phyloP scores from a whole-genome alignment of 2,888 invertebrate species.

The Orchestes rusci region DNA sequence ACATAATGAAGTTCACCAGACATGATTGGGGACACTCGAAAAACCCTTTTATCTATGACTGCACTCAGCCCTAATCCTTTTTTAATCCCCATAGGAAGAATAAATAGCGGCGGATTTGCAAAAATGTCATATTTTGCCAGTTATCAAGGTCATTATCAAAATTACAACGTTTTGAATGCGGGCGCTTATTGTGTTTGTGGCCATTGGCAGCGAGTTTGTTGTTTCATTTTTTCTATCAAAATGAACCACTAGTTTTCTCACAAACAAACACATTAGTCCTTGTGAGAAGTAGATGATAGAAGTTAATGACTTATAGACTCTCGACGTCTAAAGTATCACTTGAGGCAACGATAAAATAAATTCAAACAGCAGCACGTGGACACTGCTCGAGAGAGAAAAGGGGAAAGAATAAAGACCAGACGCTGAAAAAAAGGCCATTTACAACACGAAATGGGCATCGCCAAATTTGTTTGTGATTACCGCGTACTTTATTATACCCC shows the following conservation, averaged over 20 bases:
- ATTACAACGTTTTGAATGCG: slow-evolving; percentile 35
- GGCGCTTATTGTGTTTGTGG: slow-evolving; percentile 34
- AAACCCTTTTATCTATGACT: slow-evolving; percentile 34
- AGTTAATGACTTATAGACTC: too few species aligned
- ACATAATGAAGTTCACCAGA: too few species aligned
- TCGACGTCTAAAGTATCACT: too few species aligned
- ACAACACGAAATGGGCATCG: slow-evolving; percentile 13
- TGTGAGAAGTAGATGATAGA: too few species aligned
- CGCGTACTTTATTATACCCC: slow-evolving; percentile 12
- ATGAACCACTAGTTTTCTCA: too few species aligned
- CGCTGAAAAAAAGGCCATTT: slow-evolving; percentile 17
- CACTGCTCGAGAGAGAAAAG: slow-evolving; percentile 4
- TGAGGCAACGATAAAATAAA: too few species aligned
- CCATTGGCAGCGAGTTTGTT: too few species aligned
- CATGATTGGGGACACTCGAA: too few species aligned
- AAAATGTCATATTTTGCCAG: slow-evolving; percentile 44
- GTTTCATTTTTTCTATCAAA: too few species aligned
- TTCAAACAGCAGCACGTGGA: too few species aligned
- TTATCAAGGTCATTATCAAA: slow-evolving; percentile 45
- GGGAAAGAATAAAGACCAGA: slow-evolving; percentile 9
- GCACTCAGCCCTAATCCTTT: slow-evolving; percentile 35
- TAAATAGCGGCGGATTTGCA: slow-evolving; percentile 42
- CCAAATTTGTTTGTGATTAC: slow-evolving; percentile 21
- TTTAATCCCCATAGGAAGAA: slow-evolving; percentile 39
- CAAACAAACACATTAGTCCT: too few species aligned